Percentiles rank a stretch among this genome's conserved stretches.
Conservation (phyloP, 2,797 vertebrate genomes). For the Acrossocheilus fasciatus region DNA sequence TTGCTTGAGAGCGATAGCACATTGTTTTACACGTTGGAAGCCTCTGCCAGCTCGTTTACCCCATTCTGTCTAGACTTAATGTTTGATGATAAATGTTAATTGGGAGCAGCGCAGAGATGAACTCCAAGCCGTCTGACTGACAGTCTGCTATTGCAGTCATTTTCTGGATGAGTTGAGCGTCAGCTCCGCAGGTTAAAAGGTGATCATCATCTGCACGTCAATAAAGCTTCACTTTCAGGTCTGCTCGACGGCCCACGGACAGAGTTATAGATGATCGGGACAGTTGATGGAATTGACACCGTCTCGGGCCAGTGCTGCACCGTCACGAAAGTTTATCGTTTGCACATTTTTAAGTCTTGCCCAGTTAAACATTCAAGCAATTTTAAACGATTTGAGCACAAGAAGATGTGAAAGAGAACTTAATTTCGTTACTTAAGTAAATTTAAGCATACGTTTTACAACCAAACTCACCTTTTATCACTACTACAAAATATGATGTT, state of each 20-base stretch:
- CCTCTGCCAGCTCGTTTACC: conserved; percentile 65
- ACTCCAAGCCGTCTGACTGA: background rate
- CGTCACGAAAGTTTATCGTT: too few species aligned
- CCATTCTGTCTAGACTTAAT: conserved; percentile 76
- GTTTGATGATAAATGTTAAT: conserved; percentile 67
- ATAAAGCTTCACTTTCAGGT: conserved; percentile 9
- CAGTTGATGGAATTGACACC: too few species aligned
- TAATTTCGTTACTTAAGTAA: too few species aligned
- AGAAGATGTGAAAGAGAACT: background rate
- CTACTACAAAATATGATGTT: too few species aligned
- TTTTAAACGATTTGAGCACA: background rate
- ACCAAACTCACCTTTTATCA: too few species aligned
- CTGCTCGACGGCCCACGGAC: too few species aligned
- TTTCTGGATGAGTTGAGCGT: background rate
- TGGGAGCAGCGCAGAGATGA: conserved; percentile 65
- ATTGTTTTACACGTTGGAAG: conserved; percentile 59
- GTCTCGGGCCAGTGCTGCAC: too few species aligned
- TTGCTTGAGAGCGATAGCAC: conserved; percentile 64
- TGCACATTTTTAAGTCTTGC: too few species aligned
- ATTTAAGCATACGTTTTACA: too few species aligned
- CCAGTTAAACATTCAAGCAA: background rate
- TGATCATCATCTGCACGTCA: background rate
- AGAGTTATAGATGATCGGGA: too few species aligned
- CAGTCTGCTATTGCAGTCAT: background rate
- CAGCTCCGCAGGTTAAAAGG: background rate